phyloP scores from a whole-genome alignment of 2,888 invertebrate genomes.

The Ichneumoninae sp. region DNA sequence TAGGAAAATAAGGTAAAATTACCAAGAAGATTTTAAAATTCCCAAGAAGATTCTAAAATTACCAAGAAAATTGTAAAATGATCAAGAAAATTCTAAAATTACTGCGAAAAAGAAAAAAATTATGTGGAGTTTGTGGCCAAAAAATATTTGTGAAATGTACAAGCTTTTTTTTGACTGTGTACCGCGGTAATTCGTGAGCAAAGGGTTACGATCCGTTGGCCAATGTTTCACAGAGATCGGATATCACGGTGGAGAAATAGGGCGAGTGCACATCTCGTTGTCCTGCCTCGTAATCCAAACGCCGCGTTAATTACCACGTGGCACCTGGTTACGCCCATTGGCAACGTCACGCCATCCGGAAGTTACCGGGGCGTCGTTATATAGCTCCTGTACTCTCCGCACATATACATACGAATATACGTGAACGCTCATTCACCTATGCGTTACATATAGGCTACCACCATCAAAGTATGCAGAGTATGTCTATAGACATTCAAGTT shows the following conservation, averaged over 20 bases:
- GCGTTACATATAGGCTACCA: constrained; percentile 15
- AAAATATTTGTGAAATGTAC: neutral
- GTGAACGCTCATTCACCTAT: constrained; percentile 30
- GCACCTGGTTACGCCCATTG: constrained; percentile 67
- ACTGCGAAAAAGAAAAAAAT: neutral
- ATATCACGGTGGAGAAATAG: constrained; percentile 34
- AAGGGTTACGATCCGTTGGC: constrained; percentile 7
- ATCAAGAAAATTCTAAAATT: too few relatives aligned
- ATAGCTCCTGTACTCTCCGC: constrained; percentile 33
- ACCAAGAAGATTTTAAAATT: too few relatives aligned
- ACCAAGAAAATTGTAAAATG: too few relatives aligned
- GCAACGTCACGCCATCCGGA: constrained; percentile 63
- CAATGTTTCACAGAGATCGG: constrained; percentile 42
- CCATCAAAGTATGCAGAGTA: neutral
- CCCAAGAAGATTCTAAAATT: too few relatives aligned
- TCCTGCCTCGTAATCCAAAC: constrained; percentile 51
- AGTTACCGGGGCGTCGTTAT: constrained; percentile 33
- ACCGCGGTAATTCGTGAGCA: constrained; percentile 1
- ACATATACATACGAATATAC: constrained; percentile 12
- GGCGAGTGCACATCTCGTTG: constrained; percentile 29
- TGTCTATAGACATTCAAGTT: constrained; percentile 1
- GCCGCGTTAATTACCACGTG: constrained; percentile 66
- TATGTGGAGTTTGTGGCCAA: neutral
- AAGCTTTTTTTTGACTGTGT: neutral
- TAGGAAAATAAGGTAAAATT: too few relatives aligned